Evolutionary conservation across 2,797 vertebrate genomes (phyloP).

Genomic region (Ispidina picta): DNA sequence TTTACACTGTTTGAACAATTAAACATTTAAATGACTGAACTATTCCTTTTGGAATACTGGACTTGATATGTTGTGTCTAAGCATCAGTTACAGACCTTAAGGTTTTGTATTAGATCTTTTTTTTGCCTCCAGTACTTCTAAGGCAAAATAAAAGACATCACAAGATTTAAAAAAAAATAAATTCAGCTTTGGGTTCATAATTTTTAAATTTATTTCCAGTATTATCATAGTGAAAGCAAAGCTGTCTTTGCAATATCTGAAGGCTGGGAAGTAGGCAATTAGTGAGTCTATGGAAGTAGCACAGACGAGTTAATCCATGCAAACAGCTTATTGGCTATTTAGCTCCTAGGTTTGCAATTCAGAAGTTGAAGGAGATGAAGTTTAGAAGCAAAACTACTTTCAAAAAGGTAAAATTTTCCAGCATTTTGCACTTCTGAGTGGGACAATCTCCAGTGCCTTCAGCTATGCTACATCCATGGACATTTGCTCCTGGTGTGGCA

Average conservation of each 20-base stretch:
- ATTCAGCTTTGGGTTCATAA: background rate
- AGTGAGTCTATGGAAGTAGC: background rate
- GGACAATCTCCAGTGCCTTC: background rate
- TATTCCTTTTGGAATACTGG: background rate
- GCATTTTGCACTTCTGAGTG: background rate
- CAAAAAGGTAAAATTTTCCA: background rate
- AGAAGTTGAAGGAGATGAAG: background rate
- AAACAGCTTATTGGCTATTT: background rate
- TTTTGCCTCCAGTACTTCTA: background rate
- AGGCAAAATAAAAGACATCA: background rate
- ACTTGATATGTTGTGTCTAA: background rate
- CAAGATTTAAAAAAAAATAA: background rate
- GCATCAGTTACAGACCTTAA: background rate
- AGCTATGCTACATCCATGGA: background rate
- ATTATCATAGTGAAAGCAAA: background rate
- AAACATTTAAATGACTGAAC: background rate
- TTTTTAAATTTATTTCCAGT: background rate
- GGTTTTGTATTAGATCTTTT: background rate
- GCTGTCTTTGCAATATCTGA: background rate
- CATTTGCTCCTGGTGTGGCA: background rate
- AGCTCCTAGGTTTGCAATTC: background rate
- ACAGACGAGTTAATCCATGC: background rate
- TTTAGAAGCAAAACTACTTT: background rate
- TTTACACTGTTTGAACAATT: background rate
- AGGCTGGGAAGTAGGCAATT: background rate